These are phyloP conservation scores for Solenopsis invicta DNA, from an alignment of 1,140 invertebrate genomes.

Conservation along the genomic window DNA sequence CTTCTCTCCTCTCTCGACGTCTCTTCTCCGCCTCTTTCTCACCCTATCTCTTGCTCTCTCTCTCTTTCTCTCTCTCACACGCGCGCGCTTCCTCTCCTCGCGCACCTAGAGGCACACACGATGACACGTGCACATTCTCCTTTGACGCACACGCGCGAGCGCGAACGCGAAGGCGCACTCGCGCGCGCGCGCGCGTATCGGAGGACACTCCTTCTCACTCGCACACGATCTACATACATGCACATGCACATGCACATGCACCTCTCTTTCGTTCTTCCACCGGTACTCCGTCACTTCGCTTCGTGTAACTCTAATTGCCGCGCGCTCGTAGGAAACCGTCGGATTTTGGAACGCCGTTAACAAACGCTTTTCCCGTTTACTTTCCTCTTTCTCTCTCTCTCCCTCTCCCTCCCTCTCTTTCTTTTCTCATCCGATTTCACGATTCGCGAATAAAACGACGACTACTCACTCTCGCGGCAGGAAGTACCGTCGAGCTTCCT, in stretches of 20 bases:
- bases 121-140: constrained; percentile 77
- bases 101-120: constrained; percentile 71
- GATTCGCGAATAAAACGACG: constrained; percentile 15
- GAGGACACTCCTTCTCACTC: constrained; percentile 45
- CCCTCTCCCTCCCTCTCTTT: neutral
- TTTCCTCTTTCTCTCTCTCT: constrained; percentile 1
- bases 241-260: constrained; percentile 35
- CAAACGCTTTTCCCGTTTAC: constrained; percentile 12
- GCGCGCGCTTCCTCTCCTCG: constrained; percentile 36
- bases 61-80: constrained; percentile 5
- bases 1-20: constrained; percentile 40
- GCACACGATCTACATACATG: constrained; percentile 49
- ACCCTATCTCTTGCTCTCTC: constrained; percentile 41
- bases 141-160: constrained; percentile 64
- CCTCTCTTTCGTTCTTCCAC: constrained; percentile 41
- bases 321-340: constrained; percentile 15
- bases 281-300: constrained; percentile 29
- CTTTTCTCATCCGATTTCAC: constrained; percentile 21
- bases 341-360: constrained; percentile 22
- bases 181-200: constrained; percentile 31
- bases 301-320: constrained; percentile 36
- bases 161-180: constrained; percentile 54
- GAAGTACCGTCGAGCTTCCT: constrained; percentile 48
- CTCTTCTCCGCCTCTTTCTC: constrained; percentile 12
- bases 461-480: constrained; percentile 71